Percentiles rank a stretch among this genome's conserved stretches.
phyloP scores from a whole-genome alignment of 2,888 invertebrate genomes.

The Ptychoptera contaminata region DNA sequence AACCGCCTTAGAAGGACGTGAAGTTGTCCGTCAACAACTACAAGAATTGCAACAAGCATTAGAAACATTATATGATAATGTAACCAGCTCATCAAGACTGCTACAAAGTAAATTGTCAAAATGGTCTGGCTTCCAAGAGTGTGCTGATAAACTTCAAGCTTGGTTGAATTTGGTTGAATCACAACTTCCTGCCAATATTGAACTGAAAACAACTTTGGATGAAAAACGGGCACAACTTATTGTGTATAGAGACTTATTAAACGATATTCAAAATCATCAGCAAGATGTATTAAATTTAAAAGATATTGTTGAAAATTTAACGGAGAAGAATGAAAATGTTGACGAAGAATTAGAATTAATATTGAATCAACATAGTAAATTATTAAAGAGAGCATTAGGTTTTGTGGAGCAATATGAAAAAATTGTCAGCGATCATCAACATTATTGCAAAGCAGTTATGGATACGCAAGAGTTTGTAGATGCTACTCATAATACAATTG shows the following conservation, averaged over 20 bases:
- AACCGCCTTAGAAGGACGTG: slow-evolving; percentile 75
- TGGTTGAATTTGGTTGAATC: slow-evolving; percentile 67
- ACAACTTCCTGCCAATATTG: slow-evolving; percentile 60
- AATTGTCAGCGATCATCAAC: slow-evolving; percentile 77
- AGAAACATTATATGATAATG: slow-evolving; percentile 64
- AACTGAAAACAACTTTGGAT: slow-evolving; percentile 70
- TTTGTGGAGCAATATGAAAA: slow-evolving; percentile 76
- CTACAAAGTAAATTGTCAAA: slow-evolving; percentile 69
- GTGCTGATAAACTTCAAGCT: slow-evolving; percentile 54
- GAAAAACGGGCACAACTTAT: slow-evolving; percentile 82
- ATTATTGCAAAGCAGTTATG: slow-evolving; percentile 72
- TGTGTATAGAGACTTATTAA: slow-evolving; percentile 63
- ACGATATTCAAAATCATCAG: slow-evolving; percentile 72
- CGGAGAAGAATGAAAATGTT: slow-evolving; percentile 60
- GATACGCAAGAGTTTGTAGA: slow-evolving; percentile 79
- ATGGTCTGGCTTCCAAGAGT: slow-evolving; percentile 85
- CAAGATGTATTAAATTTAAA: slow-evolving; percentile 69
- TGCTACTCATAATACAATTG: slow-evolving; percentile 65
- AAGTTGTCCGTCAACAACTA: slow-evolving; percentile 65
- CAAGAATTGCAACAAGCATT: slow-evolving; percentile 71
- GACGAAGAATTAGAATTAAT: slow-evolving; percentile 53
- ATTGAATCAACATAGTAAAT: slow-evolving; percentile 52
- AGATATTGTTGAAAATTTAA: slow-evolving; percentile 63
- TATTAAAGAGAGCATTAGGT: slow-evolving; percentile 52
- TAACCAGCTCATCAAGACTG: slow-evolving; percentile 61